phyloP scores from a whole-genome alignment of 2,113 vertebrate genomes.

The Perccottus glenii region DNA sequence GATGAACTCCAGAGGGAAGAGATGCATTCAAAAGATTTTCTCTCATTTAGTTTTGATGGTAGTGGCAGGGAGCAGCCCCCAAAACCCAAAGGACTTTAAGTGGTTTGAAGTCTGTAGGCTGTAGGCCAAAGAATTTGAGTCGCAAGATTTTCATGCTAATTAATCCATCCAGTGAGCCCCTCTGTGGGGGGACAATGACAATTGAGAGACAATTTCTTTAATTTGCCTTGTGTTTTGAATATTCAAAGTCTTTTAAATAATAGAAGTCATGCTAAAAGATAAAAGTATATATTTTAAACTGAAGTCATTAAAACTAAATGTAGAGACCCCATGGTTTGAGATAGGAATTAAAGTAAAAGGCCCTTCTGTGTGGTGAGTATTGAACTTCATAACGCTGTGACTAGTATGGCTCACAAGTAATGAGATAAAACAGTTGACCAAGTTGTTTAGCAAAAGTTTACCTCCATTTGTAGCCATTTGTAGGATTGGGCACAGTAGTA shows the following conservation, averaged over 20 bases:
- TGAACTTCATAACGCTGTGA: not conserved
- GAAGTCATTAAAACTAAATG: conserved; percentile 6
- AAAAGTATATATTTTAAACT: conserved; percentile 4
- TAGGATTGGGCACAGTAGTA: no score
- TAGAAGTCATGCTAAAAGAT: not conserved
- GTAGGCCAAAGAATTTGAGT: conserved; percentile 4
- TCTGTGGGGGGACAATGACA: conserved; percentile 4
- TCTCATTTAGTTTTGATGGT: conserved; percentile 7
- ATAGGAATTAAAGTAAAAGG: not conserved
- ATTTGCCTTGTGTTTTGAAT: conserved; percentile 1
- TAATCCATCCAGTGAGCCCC: not conserved
- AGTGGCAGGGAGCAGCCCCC: conserved; percentile 3
- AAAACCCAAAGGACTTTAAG: not conserved
- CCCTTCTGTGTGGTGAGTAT: not conserved
- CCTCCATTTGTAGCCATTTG: conserved; percentile 11
- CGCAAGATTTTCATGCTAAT: conserved; percentile 4
- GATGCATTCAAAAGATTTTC: conserved; percentile 5
- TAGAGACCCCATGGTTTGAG: conserved; percentile 3
- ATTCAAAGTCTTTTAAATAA: not conserved
- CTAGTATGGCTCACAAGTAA: not conserved
- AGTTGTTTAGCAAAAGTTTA: not conserved
- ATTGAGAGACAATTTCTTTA: not conserved
- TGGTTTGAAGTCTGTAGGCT: conserved; percentile 7
- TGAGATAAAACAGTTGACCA: not conserved
- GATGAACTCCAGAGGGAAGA: conserved; percentile 3